Evolutionary conservation across 2,888 invertebrate genomes (phyloP), one percentile per base, ranked within the genome.

Genomic region (Anticlea derivata): DNA sequence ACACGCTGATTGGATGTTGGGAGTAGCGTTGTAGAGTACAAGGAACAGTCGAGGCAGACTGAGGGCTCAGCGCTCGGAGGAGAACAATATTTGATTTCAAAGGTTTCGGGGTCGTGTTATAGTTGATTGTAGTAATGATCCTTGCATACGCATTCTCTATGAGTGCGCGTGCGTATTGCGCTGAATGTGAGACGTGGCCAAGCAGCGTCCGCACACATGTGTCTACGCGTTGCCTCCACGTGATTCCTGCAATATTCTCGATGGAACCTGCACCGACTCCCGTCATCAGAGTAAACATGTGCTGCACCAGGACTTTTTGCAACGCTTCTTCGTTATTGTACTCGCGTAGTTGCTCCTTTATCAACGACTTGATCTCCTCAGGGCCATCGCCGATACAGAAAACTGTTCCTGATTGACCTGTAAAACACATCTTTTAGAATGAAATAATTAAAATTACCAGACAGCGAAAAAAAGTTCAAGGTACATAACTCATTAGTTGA

Each of bases 371-470:
- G 12, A 76, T 63, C 26, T 81, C 78, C 1, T 68, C 68, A 0
- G 83, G 84, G 1, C 63, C 61, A 1, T 62, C 64, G 1, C 86
- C 85, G 6, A 83, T 33, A 41, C 78, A 82, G 52, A 71, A 86
- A 1, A 86, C 67, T 0, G 76, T 81, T 2, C 85, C 84, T 1
- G 52, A 69, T 5, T 73, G 46, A 48, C 81, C 83, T 69, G 23
- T 38, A 56, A 55, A 24, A 39, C 3, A 38, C 2, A 20, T 0
- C 13, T 13, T 23, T 10, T 6, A 11, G 1, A 24, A 7, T 17
- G 17, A n/a, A n/a, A n/a, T n/a, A n/a, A n/a, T n/a, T n/a, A n/a
- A n/a, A n/a, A n/a, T n/a, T n/a, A n/a, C n/a, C n/a, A n/a, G 17
- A 17, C 17, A 17, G 17, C 4, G 17, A 17, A n/a, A n/a, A n/a